Percentiles rank a stretch among this genome's conserved stretches.
Conservation (phyloP, 2,888 invertebrate species). For the Pocota personata region DNA sequence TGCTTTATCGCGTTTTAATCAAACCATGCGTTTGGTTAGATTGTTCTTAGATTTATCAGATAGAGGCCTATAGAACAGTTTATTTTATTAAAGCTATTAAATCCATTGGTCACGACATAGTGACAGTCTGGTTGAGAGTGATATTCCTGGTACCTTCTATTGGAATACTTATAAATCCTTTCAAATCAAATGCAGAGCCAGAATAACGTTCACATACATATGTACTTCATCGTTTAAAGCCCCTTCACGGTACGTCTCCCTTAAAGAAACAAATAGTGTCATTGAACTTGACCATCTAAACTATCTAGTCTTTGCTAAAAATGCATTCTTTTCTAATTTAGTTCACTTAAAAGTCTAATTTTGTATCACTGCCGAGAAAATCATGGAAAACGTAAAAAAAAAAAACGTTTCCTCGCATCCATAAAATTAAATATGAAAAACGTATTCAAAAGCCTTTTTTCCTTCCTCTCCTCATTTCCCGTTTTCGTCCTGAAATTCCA, state of each 20-base stretch:
- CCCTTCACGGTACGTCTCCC: neutral
- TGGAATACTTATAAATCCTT: no score
- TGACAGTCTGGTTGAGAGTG: no score
- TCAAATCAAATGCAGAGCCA: no score
- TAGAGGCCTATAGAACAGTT: no score
- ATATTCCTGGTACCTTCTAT: no score
- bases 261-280: neutral
- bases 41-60: no score
- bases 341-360: neutral
- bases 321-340: neutral
- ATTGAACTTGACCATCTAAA: slow-evolving; percentile 21
- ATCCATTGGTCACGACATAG: no score
- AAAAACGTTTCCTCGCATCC: slow-evolving; percentile 9
- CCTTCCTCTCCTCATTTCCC: neutral
- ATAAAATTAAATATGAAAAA: neutral
- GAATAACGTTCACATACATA: no score
- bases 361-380: neutral
- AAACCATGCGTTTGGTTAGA: no score
- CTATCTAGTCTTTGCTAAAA: neutral
- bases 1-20: no score
- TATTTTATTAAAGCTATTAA: no score
- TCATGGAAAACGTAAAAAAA: neutral
- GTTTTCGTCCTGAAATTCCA: neutral
- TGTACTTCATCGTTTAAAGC: no score
- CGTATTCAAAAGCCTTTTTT: neutral